phyloP scores from a whole-genome alignment of 1,140 invertebrate genomes.

The Leptinotarsa lineolata region DNA sequence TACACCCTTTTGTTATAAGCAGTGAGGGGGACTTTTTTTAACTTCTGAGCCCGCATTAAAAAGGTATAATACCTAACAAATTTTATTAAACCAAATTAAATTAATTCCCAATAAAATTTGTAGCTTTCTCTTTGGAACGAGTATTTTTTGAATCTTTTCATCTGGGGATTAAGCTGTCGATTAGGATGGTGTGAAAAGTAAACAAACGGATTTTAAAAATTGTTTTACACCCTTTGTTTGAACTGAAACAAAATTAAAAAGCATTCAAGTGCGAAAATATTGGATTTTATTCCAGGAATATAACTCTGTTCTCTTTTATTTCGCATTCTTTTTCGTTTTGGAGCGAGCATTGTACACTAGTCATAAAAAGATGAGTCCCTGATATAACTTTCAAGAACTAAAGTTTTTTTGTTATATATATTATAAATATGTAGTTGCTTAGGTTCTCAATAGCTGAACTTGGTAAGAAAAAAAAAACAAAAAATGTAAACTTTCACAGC shows the following conservation, averaged over 20 bases:
- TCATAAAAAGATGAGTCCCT: background rate
- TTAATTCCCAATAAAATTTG: conserved; percentile 24
- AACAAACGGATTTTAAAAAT: conserved; percentile 28
- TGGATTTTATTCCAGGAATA: conserved; percentile 30
- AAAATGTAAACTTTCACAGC: no score
- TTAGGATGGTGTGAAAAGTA: conserved; percentile 29
- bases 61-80: conserved; percentile 22
- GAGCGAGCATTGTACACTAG: background rate
- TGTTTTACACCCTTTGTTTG: conserved; percentile 36
- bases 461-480: no score
- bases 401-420: no score
- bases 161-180: conserved; percentile 27
- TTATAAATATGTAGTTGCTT: no score
- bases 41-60: conserved; percentile 18
- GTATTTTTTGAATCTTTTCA: conserved; percentile 24
- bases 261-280: conserved; percentile 34
- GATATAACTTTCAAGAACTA: no score
- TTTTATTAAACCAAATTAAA: conserved; percentile 29
- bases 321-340: conserved; percentile 15
- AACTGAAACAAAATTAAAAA: conserved; percentile 36
- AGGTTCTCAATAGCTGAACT: no score
- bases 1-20: conserved; percentile 20
- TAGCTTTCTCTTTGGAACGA: conserved; percentile 11
- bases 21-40: conserved; percentile 15
- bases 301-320: conserved; percentile 14